phyloP scores from a whole-genome alignment of 2,888 invertebrate species.

The Cryptocephalus primarius region DNA sequence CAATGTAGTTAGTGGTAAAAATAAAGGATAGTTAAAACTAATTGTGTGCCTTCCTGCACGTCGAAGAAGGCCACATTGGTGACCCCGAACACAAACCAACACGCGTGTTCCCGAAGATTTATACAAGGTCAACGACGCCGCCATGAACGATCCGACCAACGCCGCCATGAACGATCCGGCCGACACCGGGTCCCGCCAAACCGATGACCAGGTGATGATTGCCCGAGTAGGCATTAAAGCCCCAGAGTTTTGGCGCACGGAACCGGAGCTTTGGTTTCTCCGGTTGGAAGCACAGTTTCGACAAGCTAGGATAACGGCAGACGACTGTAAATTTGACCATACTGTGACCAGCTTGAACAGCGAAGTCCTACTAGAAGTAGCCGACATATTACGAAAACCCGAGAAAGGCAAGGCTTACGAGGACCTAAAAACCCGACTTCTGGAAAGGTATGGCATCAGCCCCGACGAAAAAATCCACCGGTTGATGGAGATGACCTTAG shows the following conservation, averaged over 20 bases:
- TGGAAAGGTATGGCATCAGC: neutral
- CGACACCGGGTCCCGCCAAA: neutral
- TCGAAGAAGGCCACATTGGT: neutral
- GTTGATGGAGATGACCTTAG: neutral
- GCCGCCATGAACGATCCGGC: too few species aligned
- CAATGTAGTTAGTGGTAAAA: too few species aligned
- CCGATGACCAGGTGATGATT: neutral
- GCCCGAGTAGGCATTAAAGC: neutral
- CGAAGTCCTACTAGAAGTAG: too few species aligned
- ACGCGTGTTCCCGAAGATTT: neutral
- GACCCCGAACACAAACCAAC: neutral
- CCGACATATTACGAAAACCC: neutral
- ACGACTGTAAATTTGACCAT: too few species aligned
- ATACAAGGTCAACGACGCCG: too few species aligned
- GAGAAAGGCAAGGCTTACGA: neutral
- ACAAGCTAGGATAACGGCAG: too few species aligned
- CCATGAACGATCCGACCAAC: too few species aligned
- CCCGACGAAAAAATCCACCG: neutral
- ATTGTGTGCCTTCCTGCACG: neutral
- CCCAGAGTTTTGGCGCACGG: neutral
- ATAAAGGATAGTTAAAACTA: too few species aligned
- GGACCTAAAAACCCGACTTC: neutral
- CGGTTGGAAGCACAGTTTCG: too few species aligned
- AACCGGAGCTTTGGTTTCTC: too few species aligned
- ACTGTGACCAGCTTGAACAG: too few species aligned